Conservation (phyloP, 2,113 vertebrate genomes). For the Henicopernis longicauda region DNA sequence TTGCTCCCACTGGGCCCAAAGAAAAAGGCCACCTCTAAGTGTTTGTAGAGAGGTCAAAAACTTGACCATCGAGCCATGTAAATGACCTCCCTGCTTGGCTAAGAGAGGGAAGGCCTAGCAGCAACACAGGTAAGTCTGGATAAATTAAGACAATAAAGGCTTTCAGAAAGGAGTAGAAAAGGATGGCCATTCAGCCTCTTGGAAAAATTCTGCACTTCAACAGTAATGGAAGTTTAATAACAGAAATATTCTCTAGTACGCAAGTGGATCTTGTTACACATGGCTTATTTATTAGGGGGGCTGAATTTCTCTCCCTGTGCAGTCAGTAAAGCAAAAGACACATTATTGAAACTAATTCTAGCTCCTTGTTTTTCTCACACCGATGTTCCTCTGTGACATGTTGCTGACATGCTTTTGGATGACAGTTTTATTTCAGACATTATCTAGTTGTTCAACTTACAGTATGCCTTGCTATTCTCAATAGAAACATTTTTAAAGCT, state of each 20-base stretch:
- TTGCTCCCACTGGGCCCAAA: background rate
- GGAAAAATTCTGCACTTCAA: background rate
- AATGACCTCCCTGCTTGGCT: background rate
- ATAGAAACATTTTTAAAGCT: conserved; percentile 58
- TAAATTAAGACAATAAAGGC: background rate
- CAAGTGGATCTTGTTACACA: background rate
- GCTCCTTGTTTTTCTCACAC: background rate
- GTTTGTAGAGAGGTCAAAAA: background rate
- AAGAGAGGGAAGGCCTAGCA: background rate
- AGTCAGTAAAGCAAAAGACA: background rate
- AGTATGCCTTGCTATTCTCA: conserved; percentile 23
- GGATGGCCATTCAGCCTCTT: background rate
- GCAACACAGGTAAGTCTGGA: background rate
- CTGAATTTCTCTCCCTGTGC: background rate
- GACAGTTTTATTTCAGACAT: background rate
- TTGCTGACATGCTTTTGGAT: conserved; percentile 48
- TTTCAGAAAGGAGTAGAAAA: background rate
- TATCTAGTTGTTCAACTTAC: background rate
- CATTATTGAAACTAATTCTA: background rate
- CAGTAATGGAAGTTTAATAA: background rate
- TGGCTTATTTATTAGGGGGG: background rate
- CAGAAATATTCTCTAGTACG: background rate
- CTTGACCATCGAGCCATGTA: background rate
- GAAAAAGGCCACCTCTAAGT: background rate
- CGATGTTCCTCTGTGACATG: background rate